Base-by-base conservation (phyloP, 2,797 vertebrate genomes). In the Phalanger gymnotis region DNA sequence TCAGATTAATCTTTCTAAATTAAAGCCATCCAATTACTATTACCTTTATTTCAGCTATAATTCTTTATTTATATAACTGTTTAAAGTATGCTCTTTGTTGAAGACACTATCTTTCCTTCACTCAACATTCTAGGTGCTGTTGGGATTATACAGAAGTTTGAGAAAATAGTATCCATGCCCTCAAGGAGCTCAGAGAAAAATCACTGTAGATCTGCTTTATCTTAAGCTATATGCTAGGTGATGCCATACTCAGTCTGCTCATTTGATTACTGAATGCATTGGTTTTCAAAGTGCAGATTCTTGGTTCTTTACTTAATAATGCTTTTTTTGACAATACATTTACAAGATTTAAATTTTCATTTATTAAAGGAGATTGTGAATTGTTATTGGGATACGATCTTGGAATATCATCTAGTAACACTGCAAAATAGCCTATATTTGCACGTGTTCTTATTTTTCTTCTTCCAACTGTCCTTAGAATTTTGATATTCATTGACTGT, bases 321-420 rank as follows among this genome's bases (percentile, higher is more conserved):
- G 73, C 31, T 22, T 61, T 93, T 53, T 90, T 31, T 92, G 34
- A 55, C 30, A 30, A 81, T 30, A 22, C 54, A 31, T 47, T 92
- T 53, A 58, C 53, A 90, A 94, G 19, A 0, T 91, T 52, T 93
- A 34, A 55, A 25, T 47, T 95, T 3, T 12, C 61, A 53, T n/a
- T 90, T 53, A 47, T 91, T n/a, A 19, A 40, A 81, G 94, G 54
- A 87, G 28, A 55, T 52, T 52, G 58, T 30, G 55, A 90, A 73
- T 27, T n/a, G 11, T n/a, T 66, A 16, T 30, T 6, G 51, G 40
- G 53, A 1, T 58, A 12, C 81, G 58, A 40, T 31, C 22, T 91
- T 1, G 91, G 53, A 92, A 55, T 56, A 87, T 81, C 47, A 13
- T 53, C 95, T 93, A 96, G 58, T 92, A 95, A 91, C 52, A 95